Evolutionary conservation across 2,797 vertebrate genomes (phyloP), one percentile per base, ranked within the genome.

Genomic region (Propithecus perrieri): DNA sequence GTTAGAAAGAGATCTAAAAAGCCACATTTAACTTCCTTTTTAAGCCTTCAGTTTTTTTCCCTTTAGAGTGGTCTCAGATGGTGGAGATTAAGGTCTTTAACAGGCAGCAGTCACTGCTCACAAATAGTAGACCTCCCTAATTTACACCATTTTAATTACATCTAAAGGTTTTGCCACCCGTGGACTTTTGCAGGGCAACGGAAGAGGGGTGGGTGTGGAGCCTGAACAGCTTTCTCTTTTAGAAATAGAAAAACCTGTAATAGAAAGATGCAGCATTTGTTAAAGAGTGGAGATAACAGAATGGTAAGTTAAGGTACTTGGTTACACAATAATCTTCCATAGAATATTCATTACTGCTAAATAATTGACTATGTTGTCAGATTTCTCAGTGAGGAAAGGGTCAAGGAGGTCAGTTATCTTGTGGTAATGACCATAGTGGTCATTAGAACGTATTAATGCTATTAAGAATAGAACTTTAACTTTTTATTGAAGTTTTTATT

Each of bases 401-500:
- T 98, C 98, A 98, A 95, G 95, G 97, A 98, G 97, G 98, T 98
- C 98, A 98, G 95, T 98, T 98, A 98, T 98, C 98, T 98, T 95
- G 96, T 98, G 97, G 97, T 98, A 98, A 98, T 98, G 97, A 98
- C 98, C 94, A 24, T 98, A 98, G 96, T 83, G 67, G 98, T 98
- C 98, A 98, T 98, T 98, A 98, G 97, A 98, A 97, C 98, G 93
- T 98, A 98, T 98, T 98, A 98, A 98, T 97, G 98, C 98, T 98
- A 98, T 98, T 98, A 98, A 98, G 97, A 98, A 97, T 96, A 98
- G 97, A 98, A 98, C 97, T 98, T 98, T 97, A 98, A 98, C 98
- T 98, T 98, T 98, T 98, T 98, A 98, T 98, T 98, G 97, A 98
- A 98, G 96, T 98, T 98, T 98, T 98, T 98, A 98, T 98, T 98